Conservation (phyloP, 2,797 vertebrate species). For the Onychomys leucogaster region DNA sequence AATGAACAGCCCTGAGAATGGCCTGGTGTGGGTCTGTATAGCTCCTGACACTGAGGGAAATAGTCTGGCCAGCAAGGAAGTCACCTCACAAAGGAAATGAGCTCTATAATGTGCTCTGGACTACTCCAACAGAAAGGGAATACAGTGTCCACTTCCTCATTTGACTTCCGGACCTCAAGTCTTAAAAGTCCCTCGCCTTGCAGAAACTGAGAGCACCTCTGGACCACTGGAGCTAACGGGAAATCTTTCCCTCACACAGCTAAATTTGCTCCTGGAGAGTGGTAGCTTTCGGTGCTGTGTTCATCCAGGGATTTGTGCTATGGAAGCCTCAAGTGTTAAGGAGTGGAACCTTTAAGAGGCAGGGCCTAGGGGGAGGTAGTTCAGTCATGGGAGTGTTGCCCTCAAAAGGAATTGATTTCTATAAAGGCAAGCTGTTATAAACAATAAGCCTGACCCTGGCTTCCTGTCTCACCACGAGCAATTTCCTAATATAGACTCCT, state of each 20-base stretch:
- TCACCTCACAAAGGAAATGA: not conserved
- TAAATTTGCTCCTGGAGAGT: not conserved
- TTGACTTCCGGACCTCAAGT: not conserved
- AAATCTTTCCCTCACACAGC: not conserved
- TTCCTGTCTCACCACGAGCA: not conserved
- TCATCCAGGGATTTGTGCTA: not conserved
- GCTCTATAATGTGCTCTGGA: not conserved
- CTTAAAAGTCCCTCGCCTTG: not conserved
- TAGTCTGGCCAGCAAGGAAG: not conserved
- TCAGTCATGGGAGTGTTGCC: not conserved
- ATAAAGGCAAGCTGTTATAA: not conserved
- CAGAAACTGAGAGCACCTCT: not conserved
- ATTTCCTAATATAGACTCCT: not conserved
- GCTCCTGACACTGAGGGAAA: not conserved
- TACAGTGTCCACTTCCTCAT: not conserved
- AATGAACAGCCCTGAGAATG: not conserved
- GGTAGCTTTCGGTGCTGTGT: not conserved
- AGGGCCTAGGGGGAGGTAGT: not conserved
- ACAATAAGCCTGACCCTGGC: not conserved
- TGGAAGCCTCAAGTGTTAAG: not conserved
- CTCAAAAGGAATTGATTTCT: not conserved
- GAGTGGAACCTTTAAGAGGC: not conserved
- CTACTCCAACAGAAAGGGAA: not conserved
- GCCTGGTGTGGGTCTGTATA: not conserved
- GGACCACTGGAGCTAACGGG: fast-evolving